Evolutionary conservation across 2,113 vertebrate species (phyloP).

Genomic region (Eclectus roratus): DNA sequence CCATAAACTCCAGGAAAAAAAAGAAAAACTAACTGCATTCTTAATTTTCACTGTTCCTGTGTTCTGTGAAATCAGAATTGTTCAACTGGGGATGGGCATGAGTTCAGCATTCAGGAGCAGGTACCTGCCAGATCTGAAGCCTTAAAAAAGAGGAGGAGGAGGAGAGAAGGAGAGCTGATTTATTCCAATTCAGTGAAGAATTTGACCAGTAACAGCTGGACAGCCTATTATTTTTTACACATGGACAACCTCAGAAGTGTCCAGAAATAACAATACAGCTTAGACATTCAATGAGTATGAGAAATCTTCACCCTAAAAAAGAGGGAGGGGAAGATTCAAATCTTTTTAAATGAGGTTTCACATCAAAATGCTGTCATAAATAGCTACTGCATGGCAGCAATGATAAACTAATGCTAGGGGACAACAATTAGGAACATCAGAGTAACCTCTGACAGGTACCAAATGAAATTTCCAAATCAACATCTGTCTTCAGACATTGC

Average conservation of each 20-base stretch:
- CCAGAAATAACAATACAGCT: not conserved
- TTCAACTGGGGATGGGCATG: not conserved
- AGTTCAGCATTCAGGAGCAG: not conserved
- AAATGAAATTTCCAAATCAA: not conserved
- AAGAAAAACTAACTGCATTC: not conserved
- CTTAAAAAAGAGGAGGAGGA: not conserved
- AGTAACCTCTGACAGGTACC: not conserved
- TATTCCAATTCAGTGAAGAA: conserved; percentile 13
- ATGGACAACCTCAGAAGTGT: not conserved
- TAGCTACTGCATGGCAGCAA: not conserved
- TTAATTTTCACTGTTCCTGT: not conserved
- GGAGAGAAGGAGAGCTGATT: not conserved
- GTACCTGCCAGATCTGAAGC: not conserved
- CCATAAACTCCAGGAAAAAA: not conserved
- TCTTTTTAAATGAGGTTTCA: not conserved
- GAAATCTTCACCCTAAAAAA: not conserved
- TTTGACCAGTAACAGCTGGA: conserved; percentile 14
- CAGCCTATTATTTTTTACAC: not conserved
- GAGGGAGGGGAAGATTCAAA: not conserved
- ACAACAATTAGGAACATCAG: not conserved
- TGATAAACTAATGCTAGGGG: not conserved
- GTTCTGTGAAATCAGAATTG: not conserved
- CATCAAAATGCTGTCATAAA: not conserved
- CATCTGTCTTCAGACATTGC: not conserved
- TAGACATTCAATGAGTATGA: not conserved